phyloP scores from a whole-genome alignment of 2,888 invertebrate species.

The Eupithecia subfuscata region DNA sequence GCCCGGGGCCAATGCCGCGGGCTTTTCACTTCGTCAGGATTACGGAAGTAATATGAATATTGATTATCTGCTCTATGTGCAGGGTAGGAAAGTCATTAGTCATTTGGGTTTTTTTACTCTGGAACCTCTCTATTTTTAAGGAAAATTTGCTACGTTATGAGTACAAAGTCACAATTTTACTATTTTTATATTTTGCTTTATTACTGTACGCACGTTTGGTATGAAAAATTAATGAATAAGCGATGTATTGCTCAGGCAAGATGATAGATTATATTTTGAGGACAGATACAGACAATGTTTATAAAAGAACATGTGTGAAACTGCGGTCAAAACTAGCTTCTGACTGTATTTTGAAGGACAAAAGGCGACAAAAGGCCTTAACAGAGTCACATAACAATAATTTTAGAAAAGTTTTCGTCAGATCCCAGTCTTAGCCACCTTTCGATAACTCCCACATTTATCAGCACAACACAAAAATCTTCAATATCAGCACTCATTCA shows the following conservation, averaged over 20 bases:
- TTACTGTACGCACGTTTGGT: neutral
- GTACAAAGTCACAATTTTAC: neutral
- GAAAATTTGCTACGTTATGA: neutral
- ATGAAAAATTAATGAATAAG: neutral
- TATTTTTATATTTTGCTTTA: neutral
- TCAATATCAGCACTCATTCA: constrained; percentile 38
- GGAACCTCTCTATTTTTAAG: neutral
- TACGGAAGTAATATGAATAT: constrained; percentile 51
- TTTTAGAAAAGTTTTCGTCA: neutral
- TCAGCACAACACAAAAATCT: constrained; percentile 18
- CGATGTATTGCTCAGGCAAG: neutral
- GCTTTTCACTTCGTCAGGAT: constrained; percentile 70
- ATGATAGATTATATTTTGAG: neutral
- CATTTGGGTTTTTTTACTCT: neutral
- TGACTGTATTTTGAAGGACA: neutral
- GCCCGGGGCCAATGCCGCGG: constrained; percentile 56
- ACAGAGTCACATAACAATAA: neutral
- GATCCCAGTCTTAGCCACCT: neutral
- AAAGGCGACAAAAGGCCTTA: neutral
- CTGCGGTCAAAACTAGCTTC: neutral
- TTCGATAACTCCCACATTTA: constrained; percentile 7
- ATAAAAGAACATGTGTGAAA: no score
- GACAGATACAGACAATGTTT: neutral
- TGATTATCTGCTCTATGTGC: constrained; percentile 48
- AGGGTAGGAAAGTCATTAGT: neutral